phyloP scores from a whole-genome alignment of 2,797 vertebrate genomes.

The Nannoperca australis region DNA sequence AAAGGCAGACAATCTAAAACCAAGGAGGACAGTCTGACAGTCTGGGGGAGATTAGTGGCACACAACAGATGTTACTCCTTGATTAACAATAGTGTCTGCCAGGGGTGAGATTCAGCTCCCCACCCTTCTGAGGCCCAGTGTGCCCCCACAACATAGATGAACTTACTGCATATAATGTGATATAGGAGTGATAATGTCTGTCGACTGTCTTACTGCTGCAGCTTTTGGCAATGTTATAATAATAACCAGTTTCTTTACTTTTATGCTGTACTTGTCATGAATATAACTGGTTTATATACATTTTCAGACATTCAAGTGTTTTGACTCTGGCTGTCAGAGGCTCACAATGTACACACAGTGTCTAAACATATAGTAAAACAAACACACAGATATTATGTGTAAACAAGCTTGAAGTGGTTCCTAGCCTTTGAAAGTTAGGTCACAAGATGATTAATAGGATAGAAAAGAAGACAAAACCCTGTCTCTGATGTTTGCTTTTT shows the following conservation, averaged over 20 bases:
- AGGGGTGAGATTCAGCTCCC: constrained; percentile 76
- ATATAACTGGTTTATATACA: not conserved
- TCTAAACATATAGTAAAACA: constrained; percentile 17
- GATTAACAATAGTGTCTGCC: constrained; percentile 84
- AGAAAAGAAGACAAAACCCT: not conserved
- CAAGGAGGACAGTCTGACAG: constrained; percentile 68
- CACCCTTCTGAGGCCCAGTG: constrained; percentile 64
- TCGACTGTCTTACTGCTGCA: not conserved
- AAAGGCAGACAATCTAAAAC: constrained; percentile 78
- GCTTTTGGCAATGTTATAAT: not conserved
- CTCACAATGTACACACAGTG: constrained; percentile 2
- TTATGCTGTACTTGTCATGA: not conserved
- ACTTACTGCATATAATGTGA: constrained; percentile 40
- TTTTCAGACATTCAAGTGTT: not conserved
- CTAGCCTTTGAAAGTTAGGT: not conserved
- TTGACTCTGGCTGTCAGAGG: not conserved
- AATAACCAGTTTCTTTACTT: not conserved
- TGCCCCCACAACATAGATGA: constrained; percentile 52
- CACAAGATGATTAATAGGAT: not conserved
- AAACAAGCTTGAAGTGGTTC: not conserved
- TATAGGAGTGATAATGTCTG: not conserved
- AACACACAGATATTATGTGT: not conserved
- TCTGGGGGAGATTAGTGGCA: constrained; percentile 79
- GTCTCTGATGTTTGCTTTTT: constrained; percentile 4
- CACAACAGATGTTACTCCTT: constrained; percentile 84